Evolutionary conservation across 2,113 vertebrate genomes (phyloP).

Genomic region (Orcinus orca): DNA sequence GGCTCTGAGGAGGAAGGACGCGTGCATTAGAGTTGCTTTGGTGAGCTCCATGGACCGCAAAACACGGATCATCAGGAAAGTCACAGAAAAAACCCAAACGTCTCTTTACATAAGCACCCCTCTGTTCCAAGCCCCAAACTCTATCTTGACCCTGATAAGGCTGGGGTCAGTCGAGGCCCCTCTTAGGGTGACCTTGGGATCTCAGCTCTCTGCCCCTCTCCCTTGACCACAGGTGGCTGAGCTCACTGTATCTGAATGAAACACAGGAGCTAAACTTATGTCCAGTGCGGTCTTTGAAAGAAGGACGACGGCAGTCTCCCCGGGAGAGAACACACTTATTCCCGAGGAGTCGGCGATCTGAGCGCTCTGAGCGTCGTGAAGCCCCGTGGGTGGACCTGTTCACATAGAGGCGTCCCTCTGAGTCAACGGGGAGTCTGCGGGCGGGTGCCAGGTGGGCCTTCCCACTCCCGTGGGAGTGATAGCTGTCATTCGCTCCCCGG

Average conservation of each 20-base stretch:
- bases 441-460: background rate
- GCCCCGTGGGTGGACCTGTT: fast-evolving
- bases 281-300: background rate
- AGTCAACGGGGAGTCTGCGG: fast-evolving
- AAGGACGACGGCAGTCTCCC: fast-evolving
- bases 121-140: background rate
- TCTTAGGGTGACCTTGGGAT: background rate
- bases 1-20: background rate
- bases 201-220: background rate
- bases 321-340: too few relatives aligned
- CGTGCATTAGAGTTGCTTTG: fast-evolving
- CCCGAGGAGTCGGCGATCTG: fast-evolving
- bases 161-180: background rate
- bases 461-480: background rate
- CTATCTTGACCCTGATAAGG: background rate
- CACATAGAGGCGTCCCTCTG: background rate
- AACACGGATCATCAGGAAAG: background rate
- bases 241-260: background rate
- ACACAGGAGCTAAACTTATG: background rate
- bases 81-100: background rate
- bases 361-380: fast-evolving
- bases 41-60: background rate
- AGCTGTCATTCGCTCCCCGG: background rate
- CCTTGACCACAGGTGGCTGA: background rate
- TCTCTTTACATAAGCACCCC: fast-evolving